Conservation (phyloP, 2,888 invertebrate species). For the Laspeyria flexula region DNA sequence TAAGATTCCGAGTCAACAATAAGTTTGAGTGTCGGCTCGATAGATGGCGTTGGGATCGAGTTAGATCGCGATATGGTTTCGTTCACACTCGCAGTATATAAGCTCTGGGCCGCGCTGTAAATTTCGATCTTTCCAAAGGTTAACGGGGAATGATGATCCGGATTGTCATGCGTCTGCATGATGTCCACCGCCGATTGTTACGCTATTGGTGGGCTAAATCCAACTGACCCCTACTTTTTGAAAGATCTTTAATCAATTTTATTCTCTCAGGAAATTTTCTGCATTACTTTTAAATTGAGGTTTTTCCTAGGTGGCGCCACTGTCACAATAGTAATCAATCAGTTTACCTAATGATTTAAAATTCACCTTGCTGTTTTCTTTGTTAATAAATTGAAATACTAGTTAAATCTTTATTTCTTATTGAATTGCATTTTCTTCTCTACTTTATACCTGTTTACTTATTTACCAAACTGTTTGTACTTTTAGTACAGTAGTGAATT, state of each 20-base stretch:
- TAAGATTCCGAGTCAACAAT: too few relatives aligned
- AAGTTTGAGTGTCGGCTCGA: conserved; percentile 12
- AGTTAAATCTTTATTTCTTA: too few relatives aligned
- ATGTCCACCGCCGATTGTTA: conserved; percentile 80
- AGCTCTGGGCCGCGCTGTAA: rapidly evolving
- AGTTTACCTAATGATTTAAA: too few relatives aligned
- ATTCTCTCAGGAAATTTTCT: too few relatives aligned
- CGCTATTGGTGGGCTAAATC: conserved; percentile 76
- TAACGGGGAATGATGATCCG: conserved; percentile 83
- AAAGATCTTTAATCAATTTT: conserved; percentile 54
- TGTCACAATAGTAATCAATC: neutral
- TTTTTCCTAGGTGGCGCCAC: neutral
- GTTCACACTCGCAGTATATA: conserved; percentile 24
- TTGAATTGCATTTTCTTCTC: too few relatives aligned
- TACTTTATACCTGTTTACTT: too few relatives aligned
- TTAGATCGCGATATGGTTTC: conserved; percentile 59
- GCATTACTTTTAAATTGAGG: neutral
- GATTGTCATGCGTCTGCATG: conserved; percentile 74
- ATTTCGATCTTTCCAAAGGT: conserved; percentile 80
- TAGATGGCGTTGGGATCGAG: conserved; percentile 61
- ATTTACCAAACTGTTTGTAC: too few relatives aligned
- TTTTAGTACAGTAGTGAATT: too few relatives aligned
- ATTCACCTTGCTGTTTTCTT: too few relatives aligned
- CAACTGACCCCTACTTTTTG: conserved; percentile 71
- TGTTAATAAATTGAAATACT: too few relatives aligned